Conservation (phyloP, 2,888 invertebrate genomes). For the Drosophila parthenogenetica region DNA sequence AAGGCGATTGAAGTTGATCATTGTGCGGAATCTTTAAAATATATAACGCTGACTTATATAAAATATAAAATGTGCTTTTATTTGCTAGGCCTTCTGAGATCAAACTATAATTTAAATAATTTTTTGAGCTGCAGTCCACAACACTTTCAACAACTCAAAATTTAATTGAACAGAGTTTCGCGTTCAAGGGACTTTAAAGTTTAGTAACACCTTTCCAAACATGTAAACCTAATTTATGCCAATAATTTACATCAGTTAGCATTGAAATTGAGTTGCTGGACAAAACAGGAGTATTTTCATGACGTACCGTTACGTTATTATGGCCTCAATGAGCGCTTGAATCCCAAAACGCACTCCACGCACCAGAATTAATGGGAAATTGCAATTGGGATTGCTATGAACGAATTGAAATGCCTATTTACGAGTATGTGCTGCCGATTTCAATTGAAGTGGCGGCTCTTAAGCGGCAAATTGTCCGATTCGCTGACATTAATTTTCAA, state of each 20-base stretch:
- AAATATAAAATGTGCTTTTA: neutral
- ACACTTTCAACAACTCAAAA: too few species aligned
- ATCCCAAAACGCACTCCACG: conserved; percentile 9
- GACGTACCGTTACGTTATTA: neutral
- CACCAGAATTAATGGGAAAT: conserved; percentile 26
- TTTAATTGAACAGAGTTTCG: too few species aligned
- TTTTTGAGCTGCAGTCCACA: too few species aligned
- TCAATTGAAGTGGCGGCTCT: conserved; percentile 54
- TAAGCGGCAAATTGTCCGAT: conserved; percentile 43
- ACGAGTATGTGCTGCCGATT: conserved; percentile 44
- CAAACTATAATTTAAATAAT: too few species aligned
- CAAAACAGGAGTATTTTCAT: neutral
- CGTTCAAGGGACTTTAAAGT: too few species aligned
- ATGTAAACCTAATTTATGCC: too few species aligned
- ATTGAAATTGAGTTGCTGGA: too few species aligned
- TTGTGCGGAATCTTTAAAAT: neutral
- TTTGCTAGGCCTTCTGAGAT: neutral
- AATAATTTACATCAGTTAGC: neutral
- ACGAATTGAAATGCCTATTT: conserved; percentile 58
- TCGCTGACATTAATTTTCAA: conserved; percentile 71
- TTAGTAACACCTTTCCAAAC: too few species aligned
- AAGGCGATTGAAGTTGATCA: neutral
- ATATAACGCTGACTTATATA: too few species aligned
- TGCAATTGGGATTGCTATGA: neutral
- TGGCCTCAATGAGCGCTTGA: neutral